Evolutionary conservation across 2,113 vertebrate genomes (phyloP).

Genomic region (Pycnonotus jocosus): DNA sequence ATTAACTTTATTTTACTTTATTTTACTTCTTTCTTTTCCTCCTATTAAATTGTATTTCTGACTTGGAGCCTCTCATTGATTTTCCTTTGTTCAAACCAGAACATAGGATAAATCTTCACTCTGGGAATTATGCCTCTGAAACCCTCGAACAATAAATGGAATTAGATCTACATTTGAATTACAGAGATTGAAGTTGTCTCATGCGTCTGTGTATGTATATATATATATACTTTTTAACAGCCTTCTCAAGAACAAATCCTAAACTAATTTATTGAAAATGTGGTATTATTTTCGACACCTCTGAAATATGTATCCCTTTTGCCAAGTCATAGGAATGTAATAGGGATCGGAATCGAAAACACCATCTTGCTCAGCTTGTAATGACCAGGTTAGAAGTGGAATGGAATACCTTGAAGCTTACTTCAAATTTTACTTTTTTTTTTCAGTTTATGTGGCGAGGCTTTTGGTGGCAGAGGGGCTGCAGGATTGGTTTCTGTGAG

Average conservation of each 20-base stretch:
- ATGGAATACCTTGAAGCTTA: neutral
- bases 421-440: neutral
- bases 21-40: too few relatives aligned
- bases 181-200: neutral
- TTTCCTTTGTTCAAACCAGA: too few relatives aligned
- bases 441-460: rapidly evolving
- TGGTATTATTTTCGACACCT: neutral
- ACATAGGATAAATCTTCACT: neutral
- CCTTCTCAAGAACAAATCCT: neutral
- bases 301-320: neutral
- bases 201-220: neutral
- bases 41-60: too few relatives aligned
- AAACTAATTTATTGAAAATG: neutral
- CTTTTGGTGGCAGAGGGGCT: neutral
- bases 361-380: neutral
- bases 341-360: neutral
- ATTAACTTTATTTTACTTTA: too few relatives aligned
- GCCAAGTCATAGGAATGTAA: neutral
- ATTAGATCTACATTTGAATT: neutral
- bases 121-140: neutral
- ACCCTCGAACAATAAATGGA: neutral
- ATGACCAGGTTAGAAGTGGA: neutral
- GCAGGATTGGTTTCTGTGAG: neutral
- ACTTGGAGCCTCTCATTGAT: too few relatives aligned
- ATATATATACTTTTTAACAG: neutral